Base-by-base conservation (phyloP, 2,113 vertebrate species). In the Oenanthe oenanthe region DNA sequence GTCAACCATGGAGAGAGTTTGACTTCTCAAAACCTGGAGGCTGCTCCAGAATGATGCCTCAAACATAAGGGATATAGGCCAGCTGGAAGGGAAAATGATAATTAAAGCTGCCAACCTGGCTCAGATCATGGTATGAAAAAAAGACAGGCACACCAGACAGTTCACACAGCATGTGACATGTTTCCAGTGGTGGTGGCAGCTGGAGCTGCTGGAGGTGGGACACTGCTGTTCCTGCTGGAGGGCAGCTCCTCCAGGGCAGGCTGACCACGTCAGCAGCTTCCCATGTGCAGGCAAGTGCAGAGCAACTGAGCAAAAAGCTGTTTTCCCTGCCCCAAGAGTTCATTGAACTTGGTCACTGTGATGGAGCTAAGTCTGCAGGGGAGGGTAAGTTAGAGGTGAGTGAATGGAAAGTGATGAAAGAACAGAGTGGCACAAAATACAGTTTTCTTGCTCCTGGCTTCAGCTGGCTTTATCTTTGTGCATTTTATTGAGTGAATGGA, bases 81-180 rank as follows among this genome's bases (percentile, higher is more conserved):
- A 61, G 13, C 43, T 53, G 22, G 50, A 79, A 90, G 38, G 38
- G 32, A 62, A 76, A 65, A 45, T 29, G 1, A 29, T 54, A 40
- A 42, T 34, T 70, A 76, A 54, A 85, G 42, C 32, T 85, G 71
- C 48, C 67, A 63, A 5, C 40, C 22, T 68, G n/a, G 7, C 36
- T 78, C 58, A 26, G n/a, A 43, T 68, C 47, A 3, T 15, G 18
- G 21, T 54, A 8, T n/a, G 6, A 31, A 60, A 68, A 42, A 29
- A 32, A 57, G 17, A 15, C 9, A 45, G 54, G 29, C 20, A 28
- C 10, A 31, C 40, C 42, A 72, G 51, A 20, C 9, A 31, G 43
- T 53, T 73, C 40, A 32, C 15, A 11, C 1, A 17, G 53, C 32
- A 10, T 2, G 0, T 66, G n/a, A 9, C 7, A 0, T 1, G 6